Evolutionary conservation across 1,140 invertebrate genomes (phyloP), one percentile per base, ranked within the genome.

Genomic region (Drusus annulatus): DNA sequence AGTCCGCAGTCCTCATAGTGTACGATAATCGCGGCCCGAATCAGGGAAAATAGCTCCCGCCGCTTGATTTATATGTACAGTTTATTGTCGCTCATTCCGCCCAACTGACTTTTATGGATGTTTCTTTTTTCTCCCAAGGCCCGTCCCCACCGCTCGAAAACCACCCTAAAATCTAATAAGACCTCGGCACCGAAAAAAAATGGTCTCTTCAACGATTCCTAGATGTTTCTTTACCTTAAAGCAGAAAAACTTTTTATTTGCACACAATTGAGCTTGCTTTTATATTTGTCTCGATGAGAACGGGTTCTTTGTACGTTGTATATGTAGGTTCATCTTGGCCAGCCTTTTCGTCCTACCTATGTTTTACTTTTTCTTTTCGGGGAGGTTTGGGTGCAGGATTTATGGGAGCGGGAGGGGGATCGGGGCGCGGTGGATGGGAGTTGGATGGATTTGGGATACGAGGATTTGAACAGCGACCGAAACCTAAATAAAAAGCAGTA

Each of bases 41-140:
- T 85, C 85, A 86, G 84, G 80, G 84, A 85, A 85, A 86, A 85
- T 86, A 83, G 85, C 84, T 84, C 58, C 82, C 78, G 79, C 82
- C 78, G 78, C 52, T 84, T 86, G 85, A 86, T 86, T 86, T 86
- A 86, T 86, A 85, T 85, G 84, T 85, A 86, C 84, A 85, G 85
- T 86, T 86, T 85, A 86, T 86, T 86, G 85, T 85, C 85, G 85
- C 85, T 85, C 84, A 85, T 86, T 86, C 85, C 85, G 84, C 84
- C 83, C 85, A 84, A 84, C 82, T 85, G 85, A 86, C 85, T 86
- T 85, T 86, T 86, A 86, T 85, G 85, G 85, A 85, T 85, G 85
- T 86, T 85, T 84, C 84, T 84, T 84, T 79, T 82, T 83, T 81
- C 79, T 77, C 50, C 50, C 5, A 54, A 73, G 69, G 23, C 69